Evolutionary conservation across 2,888 invertebrate species (phyloP).

Genomic region (Chamaedrilus cognettii): DNA sequence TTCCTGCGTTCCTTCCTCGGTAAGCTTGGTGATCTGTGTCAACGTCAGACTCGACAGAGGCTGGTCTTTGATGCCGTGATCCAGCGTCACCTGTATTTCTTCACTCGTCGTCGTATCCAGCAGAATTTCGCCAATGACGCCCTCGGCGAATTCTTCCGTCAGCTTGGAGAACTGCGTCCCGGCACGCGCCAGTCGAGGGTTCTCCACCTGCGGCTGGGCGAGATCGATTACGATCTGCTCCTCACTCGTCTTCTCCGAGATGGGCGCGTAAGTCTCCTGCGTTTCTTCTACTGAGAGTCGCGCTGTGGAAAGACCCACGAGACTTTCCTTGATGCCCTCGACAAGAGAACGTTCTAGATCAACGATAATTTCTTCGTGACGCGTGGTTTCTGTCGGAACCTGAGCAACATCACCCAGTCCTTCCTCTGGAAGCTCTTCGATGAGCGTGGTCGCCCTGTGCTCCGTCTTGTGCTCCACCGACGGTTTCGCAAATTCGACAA

Average conservation of each 20-base stretch:
- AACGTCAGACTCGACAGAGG: slow-evolving; percentile 24
- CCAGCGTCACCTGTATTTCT: slow-evolving; percentile 26
- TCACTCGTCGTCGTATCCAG: slow-evolving; percentile 16
- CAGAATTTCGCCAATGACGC: slow-evolving; percentile 10
- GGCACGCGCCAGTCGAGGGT: slow-evolving; percentile 9
- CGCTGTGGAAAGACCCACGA: slow-evolving; percentile 19
- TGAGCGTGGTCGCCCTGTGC: slow-evolving; percentile 1
- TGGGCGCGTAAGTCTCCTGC: slow-evolving; percentile 3
- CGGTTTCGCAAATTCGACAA: slow-evolving; percentile 26
- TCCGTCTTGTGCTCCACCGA: slow-evolving; percentile 16
- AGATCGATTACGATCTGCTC: slow-evolving; percentile 29
- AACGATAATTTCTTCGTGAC: slow-evolving; percentile 27
- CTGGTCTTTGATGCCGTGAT: slow-evolving; percentile 18
- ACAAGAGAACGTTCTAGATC: slow-evolving; percentile 23
- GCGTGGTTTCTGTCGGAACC: slow-evolving; percentile 30
- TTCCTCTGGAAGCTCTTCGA: slow-evolving; percentile 29
- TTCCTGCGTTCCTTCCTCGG: slow-evolving; percentile 38
- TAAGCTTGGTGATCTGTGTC: slow-evolving; percentile 27
- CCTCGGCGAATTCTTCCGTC: slow-evolving; percentile 22
- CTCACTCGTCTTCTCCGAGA: slow-evolving; percentile 21
- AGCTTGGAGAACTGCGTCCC: slow-evolving; percentile 12
- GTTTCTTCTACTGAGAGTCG: slow-evolving; percentile 23
- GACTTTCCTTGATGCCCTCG: not conserved
- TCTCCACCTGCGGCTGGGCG: slow-evolving; percentile 15
- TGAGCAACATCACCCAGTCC: slow-evolving; percentile 41